Conservation (phyloP, 1,140 invertebrate genomes). For the Hyphantria cunea region DNA sequence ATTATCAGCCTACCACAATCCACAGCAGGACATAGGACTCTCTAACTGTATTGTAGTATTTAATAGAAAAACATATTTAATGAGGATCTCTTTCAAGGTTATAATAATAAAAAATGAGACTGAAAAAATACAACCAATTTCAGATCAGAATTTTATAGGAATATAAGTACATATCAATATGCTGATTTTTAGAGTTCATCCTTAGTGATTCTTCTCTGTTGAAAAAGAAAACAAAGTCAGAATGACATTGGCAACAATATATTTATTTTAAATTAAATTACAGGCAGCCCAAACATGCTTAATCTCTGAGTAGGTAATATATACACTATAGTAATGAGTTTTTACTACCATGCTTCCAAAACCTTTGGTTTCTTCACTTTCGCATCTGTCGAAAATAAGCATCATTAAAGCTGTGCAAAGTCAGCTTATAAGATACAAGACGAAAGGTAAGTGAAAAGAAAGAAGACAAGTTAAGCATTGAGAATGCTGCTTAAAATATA, state of each 20-base stretch:
- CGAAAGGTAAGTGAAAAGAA: background rate
- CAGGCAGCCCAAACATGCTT: constrained; percentile 13
- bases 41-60: too few relatives aligned
- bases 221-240: constrained; percentile 35
- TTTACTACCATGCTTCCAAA: constrained; percentile 20
- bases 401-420: background rate
- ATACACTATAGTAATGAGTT: background rate
- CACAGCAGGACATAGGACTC: too few relatives aligned
- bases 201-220: constrained; percentile 37
- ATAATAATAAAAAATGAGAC: too few relatives aligned
- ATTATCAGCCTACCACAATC: too few relatives aligned
- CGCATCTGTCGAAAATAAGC: constrained; percentile 16
- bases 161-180: too few relatives aligned
- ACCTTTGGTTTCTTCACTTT: background rate
- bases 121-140: too few relatives aligned
- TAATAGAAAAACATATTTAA: background rate
- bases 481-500: too few relatives aligned
- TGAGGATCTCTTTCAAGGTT: too few relatives aligned
- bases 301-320: constrained; percentile 9
- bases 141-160: too few relatives aligned
- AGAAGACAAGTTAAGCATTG: background rate
- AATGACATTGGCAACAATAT: constrained; percentile 1
- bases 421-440: background rate
- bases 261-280: constrained; percentile 21
- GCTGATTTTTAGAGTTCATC: constrained; percentile 42